Percentiles rank a stretch among this genome's conserved stretches.
Evolutionary conservation across 1,140 invertebrate genomes (phyloP).

Genomic region (Drosophila funebris): DNA sequence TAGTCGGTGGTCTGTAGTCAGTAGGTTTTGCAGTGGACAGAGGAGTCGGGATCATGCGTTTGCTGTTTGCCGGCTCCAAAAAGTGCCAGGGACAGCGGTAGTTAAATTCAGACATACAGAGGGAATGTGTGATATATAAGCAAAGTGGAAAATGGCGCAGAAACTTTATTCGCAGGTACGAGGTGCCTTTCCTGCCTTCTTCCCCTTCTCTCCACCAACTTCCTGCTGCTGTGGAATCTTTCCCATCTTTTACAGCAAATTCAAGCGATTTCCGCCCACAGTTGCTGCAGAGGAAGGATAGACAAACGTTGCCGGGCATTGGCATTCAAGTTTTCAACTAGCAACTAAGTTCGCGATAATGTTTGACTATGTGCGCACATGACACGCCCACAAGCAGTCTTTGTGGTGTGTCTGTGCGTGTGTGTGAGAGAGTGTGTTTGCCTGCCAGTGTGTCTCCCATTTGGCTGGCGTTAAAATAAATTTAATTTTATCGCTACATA

Average conservation of each 20-base stretch:
- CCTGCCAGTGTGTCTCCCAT: conserved; percentile 44
- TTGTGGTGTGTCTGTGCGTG: background rate
- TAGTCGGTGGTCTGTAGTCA: background rate
- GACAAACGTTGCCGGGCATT: conserved; percentile 48
- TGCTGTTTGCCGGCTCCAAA: conserved; percentile 1
- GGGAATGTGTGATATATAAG: conserved; percentile 36
- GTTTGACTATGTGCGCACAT: conserved; percentile 75
- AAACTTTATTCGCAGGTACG: conserved; percentile 75
- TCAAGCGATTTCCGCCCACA: conserved; percentile 66
- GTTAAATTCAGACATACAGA: conserved; percentile 10
- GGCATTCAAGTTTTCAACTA: conserved; percentile 60
- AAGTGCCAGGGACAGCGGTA: conserved; percentile 22
- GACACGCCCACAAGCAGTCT: conserved; percentile 37
- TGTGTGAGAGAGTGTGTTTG: too few relatives aligned
- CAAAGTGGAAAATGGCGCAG: conserved; percentile 74
- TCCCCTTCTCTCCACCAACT: background rate
- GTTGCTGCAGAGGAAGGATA: conserved; percentile 36
- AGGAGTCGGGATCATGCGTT: conserved; percentile 45
- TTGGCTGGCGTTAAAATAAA: conserved; percentile 74
- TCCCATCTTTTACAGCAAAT: conserved; percentile 45
- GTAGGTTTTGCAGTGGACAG: background rate
- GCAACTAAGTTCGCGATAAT: conserved; percentile 74
- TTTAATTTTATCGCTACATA: conserved; percentile 82
- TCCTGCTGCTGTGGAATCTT: conserved; percentile 4
- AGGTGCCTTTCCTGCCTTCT: conserved; percentile 47